Percentiles rank a stretch among this genome's conserved stretches.
Evolutionary conservation across 30 jellyfish, hydroid and myxozoan genomes (phyloP).

Genomic region (Phacellophora camtschatica): DNA sequence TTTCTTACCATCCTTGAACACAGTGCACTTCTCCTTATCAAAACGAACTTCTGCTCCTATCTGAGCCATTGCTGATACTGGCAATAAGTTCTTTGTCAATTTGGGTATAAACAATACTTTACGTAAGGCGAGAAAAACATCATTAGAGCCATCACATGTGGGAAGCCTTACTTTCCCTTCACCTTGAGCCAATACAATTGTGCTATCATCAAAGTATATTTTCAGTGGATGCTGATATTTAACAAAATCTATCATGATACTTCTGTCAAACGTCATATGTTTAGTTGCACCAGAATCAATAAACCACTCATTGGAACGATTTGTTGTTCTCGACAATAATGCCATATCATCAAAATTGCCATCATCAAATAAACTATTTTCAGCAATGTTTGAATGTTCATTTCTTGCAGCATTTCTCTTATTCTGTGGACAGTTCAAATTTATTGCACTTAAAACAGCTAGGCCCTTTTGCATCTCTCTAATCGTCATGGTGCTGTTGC

Average conservation of each 20-base stretch:
- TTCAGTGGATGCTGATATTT: conserved; percentile 21
- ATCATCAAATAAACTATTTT: conserved; percentile 17
- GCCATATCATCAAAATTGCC: conserved; percentile 6
- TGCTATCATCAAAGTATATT: conserved; percentile 38
- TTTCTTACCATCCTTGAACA: conserved; percentile 11
- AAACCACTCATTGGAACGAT: conserved; percentile 38
- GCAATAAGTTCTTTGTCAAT: conserved; percentile 35
- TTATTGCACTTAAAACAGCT: conserved; percentile 46
- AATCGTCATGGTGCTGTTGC: conserved; percentile 6
- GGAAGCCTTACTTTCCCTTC: conserved; percentile 62
- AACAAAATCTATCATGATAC: neutral
- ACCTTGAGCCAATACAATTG: conserved; percentile 37
- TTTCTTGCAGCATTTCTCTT: conserved; percentile 22
- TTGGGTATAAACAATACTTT: conserved; percentile 46
- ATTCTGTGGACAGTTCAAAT: conserved; percentile 51
- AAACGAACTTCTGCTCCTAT: conserved; percentile 6
- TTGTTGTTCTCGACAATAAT: conserved; percentile 14
- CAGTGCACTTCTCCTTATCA: conserved; percentile 29
- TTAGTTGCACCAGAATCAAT: conserved; percentile 55
- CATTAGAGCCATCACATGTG: conserved; percentile 49
- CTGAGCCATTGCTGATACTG: conserved; percentile 17
- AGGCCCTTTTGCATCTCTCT: conserved; percentile 43
- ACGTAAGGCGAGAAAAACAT: conserved; percentile 26
- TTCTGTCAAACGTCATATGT: conserved; percentile 32
- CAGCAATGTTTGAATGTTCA: conserved; percentile 47